phyloP scores from a whole-genome alignment of 2,113 vertebrate species.

The Alectura lathami region DNA sequence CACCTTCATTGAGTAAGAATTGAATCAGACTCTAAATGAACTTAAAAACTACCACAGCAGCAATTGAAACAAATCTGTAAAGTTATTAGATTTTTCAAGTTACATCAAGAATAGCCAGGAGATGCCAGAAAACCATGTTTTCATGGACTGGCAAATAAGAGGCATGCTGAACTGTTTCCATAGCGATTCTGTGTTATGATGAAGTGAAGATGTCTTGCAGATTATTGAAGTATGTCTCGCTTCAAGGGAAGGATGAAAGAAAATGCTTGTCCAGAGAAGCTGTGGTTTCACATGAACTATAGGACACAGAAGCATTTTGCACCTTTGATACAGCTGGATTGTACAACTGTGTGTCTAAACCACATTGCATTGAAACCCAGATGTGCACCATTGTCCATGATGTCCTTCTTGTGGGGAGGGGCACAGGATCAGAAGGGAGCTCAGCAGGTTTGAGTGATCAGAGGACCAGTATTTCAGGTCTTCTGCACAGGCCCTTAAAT shows the following conservation, averaged over 20 bases:
- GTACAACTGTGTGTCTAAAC: not conserved
- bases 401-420: not conserved
- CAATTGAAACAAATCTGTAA: not conserved
- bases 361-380: accelerated
- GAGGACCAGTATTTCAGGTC: not conserved
- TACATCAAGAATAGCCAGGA: not conserved
- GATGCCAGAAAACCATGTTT: too few species aligned
- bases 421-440: not conserved
- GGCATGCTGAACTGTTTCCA: not conserved
- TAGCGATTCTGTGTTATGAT: not conserved
- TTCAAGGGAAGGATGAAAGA: not conserved
- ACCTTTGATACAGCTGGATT: not conserved
- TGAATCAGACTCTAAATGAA: not conserved
- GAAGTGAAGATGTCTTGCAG: not conserved
- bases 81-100: not conserved
- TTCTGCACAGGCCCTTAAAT: not conserved
- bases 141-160: not conserved
- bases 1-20: not conserved
- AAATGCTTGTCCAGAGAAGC: not conserved
- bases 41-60: not conserved
- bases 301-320: not conserved
- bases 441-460: not conserved
- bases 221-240: not conserved
- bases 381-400: not conserved
- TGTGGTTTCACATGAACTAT: not conserved